Percentiles rank a stretch among this genome's conserved stretches.
Evolutionary conservation across 2,113 vertebrate species (phyloP).

Genomic region (Capra hircus): DNA sequence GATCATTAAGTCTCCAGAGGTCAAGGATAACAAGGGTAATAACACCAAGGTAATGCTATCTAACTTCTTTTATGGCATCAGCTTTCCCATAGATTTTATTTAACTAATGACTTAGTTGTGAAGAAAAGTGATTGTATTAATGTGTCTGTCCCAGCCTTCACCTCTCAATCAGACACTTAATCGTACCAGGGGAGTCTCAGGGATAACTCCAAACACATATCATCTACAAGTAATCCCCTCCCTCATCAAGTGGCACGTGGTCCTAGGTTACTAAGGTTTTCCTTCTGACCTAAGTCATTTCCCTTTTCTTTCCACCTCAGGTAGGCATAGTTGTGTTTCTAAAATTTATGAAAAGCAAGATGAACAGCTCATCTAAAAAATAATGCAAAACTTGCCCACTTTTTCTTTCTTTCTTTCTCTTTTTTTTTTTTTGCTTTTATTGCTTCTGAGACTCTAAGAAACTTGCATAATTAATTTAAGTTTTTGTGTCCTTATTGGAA

Average conservation of each 20-base stretch:
- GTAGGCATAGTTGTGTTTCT: background rate
- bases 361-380: background rate
- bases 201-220: background rate
- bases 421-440: background rate
- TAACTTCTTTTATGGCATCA: slow-evolving; percentile 77
- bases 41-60: slow-evolving; percentile 64
- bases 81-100: slow-evolving; percentile 64
- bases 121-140: slow-evolving; percentile 72
- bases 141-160: slow-evolving; percentile 74
- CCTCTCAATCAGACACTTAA: slow-evolving; percentile 58
- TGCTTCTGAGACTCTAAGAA: background rate
- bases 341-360: background rate
- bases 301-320: background rate
- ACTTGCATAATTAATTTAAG: background rate
- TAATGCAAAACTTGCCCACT: background rate
- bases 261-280: background rate
- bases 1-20: slow-evolving; percentile 73
- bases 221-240: slow-evolving; percentile 14
- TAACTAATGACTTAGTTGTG: slow-evolving; percentile 70
- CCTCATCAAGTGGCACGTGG: background rate
- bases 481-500: slow-evolving; percentile 11
- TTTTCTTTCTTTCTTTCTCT: background rate
- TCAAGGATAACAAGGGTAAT: slow-evolving; percentile 77
- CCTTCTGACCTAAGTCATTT: background rate
- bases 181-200: background rate